Evolutionary conservation across 2,113 vertebrate species (phyloP), one percentile per base, ranked within the genome.

Genomic region (Steatornis caripensis): DNA sequence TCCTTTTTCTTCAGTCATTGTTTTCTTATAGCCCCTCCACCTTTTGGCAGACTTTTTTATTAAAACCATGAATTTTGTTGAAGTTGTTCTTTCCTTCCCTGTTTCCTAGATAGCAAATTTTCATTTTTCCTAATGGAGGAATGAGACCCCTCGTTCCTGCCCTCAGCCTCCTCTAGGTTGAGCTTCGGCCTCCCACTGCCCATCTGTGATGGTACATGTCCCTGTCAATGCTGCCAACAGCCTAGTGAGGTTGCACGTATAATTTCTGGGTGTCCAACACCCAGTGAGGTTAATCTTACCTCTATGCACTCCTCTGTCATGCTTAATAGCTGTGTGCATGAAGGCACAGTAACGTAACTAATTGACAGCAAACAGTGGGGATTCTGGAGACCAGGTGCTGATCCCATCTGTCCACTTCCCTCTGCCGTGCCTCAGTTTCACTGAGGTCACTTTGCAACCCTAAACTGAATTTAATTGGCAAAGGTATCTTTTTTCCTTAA

Each of bases 291-390:
- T 24, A 80, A 69, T 58, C 34, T 46, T 37, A 57, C 26, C 21
- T 43, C 53, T 15, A 11, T 51, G 34, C 2, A 1, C 29, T n/a
- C 48, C 29, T 58, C 46, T 37, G 12, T 32, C 29, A 3, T 11
- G 21, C 17, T 55, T 19, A 39, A 21, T 5, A 76, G 17, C 34
- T 37, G 1, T 4, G 30, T n/a, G 16, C 17, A 8, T 39, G 41
- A 37, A 43, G 41, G 41, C 15, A 30, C 27, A 61, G n/a, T n/a
- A n/a, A n/a, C n/a, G n/a, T n/a, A n/a, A n/a, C n/a, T n/a, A n/a
- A n/a, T n/a, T 60, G 12, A 23, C 5, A 60, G 48, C 9, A 64
- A 62, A 57, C 0, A 0, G 13, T 39, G 54, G 12, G 15, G 10
- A 54, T 80, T 53, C 61, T 68, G 43, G 34, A 62, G 19, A 79